Evolutionary conservation across 2,888 invertebrate species (phyloP).

Genomic region (Cephus pygmeus): DNA sequence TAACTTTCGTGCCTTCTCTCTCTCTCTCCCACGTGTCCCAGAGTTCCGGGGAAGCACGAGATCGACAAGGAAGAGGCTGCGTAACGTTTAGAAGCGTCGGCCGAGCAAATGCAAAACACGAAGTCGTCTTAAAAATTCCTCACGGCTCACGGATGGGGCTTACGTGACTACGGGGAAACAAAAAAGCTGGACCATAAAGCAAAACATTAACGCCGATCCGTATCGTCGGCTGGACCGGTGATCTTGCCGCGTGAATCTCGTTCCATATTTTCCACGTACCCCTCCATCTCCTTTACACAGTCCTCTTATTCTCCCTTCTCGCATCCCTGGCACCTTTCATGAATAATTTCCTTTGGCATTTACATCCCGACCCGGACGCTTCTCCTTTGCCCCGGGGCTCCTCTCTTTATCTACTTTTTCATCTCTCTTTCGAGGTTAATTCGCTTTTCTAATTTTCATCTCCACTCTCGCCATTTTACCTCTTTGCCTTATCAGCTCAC

Average conservation of each 20-base stretch:
- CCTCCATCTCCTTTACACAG: too few relatives aligned
- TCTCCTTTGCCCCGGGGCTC: conserved; percentile 3
- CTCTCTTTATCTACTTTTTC: conserved; percentile 7
- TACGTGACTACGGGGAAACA: conserved; percentile 39
- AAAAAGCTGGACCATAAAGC: conserved; percentile 39
- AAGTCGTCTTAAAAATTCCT: conserved; percentile 33
- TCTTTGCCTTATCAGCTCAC: too few relatives aligned
- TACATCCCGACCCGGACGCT: conserved; percentile 28
- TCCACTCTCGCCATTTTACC: too few relatives aligned
- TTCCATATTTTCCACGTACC: conserved; percentile 32
- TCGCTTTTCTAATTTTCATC: too few relatives aligned
- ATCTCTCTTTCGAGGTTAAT: neutral
- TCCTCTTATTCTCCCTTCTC: conserved; percentile 29
- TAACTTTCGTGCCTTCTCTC: too few relatives aligned
- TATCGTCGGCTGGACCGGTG: conserved; percentile 40
- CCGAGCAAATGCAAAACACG: conserved; percentile 25
- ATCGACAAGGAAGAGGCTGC: conserved; percentile 12
- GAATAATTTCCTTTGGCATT: conserved; percentile 53
- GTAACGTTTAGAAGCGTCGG: conserved; percentile 34
- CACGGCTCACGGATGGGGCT: neutral
- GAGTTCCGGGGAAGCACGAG: neutral
- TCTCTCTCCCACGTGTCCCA: too few relatives aligned
- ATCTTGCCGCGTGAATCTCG: conserved; percentile 43
- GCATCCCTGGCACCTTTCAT: conserved; percentile 45
- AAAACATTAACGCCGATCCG: conserved; percentile 48